These are phyloP conservation scores for Elysia chlorotica DNA, from an alignment of 1,140 invertebrate genomes.

Conservation along the genomic window DNA sequence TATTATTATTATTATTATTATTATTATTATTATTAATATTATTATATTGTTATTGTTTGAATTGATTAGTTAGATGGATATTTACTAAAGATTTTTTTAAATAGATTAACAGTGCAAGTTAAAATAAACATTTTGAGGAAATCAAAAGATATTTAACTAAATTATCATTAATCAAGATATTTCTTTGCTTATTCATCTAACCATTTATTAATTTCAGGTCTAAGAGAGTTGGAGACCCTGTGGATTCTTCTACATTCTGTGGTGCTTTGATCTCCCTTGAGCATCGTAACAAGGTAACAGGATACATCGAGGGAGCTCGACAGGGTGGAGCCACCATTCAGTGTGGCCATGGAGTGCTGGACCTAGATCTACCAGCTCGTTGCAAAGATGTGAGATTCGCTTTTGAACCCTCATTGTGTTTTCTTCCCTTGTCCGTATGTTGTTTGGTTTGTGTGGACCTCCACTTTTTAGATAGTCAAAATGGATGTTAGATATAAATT, in stretches of 20 bases:
- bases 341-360: constrained; percentile 51
- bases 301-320: constrained; percentile 60
- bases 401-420: too few species aligned
- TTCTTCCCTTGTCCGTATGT: not conserved
- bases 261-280: constrained; percentile 66
- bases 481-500: too few species aligned
- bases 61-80: too few species aligned
- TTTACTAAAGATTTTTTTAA: too few species aligned
- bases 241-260: constrained; percentile 56
- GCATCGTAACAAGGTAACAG: constrained; percentile 66
- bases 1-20: too few species aligned
- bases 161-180: too few species aligned
- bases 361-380: constrained; percentile 45
- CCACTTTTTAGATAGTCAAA: too few species aligned
- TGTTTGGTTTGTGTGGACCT: not conserved
- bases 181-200: not conserved
- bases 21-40: too few species aligned
- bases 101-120: too few species aligned
- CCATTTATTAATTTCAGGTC: constrained; percentile 52
- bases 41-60: too few species aligned
- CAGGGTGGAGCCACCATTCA: constrained; percentile 52
- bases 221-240: constrained; percentile 66
- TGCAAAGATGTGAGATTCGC: constrained; percentile 53
- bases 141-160: too few species aligned
- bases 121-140: too few species aligned